A percentile compares a stretch with the other conserved stretches of the same genome.
These are phyloP conservation scores for Pipistrellus pipistrellus DNA, from an alignment of 2,797 vertebrate genomes.

Conservation along the genomic window DNA sequence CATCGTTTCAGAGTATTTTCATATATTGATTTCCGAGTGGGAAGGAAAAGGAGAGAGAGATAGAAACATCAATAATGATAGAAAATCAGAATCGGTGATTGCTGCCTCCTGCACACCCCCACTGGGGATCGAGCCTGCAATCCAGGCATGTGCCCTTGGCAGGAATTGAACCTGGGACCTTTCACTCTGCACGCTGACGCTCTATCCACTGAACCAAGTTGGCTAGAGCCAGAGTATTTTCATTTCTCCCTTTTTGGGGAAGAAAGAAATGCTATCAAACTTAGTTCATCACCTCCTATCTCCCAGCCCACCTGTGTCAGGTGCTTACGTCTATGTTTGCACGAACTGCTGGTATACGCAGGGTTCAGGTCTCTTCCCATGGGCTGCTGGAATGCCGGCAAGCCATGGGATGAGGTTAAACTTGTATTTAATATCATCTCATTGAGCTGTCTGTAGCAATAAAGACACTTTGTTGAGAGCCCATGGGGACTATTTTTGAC, in stretches of 20 bases:
- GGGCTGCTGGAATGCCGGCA: neutral
- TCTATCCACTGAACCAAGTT: too few species aligned
- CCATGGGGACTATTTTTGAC: neutral
- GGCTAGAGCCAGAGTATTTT: neutral
- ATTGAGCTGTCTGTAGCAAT: neutral
- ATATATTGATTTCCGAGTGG: neutral
- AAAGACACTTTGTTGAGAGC: neutral
- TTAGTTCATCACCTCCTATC: neutral
- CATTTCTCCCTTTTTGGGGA: neutral
- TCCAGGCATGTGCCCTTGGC: too few species aligned
- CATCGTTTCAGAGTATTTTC: neutral
- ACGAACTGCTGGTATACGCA: neutral
- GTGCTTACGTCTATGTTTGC: neutral
- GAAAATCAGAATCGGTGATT: too few species aligned
- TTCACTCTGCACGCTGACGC: too few species aligned
- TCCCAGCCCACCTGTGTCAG: neutral
- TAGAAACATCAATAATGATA: too few species aligned
- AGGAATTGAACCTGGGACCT: too few species aligned
- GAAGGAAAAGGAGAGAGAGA: too few species aligned
- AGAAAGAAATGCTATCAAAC: neutral
- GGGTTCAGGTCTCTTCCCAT: neutral
- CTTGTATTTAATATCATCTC: neutral
- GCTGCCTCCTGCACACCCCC: too few species aligned
- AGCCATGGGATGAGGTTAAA: neutral
- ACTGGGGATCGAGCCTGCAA: too few species aligned